Base-by-base conservation (phyloP, 1,140 invertebrate genomes). In the Acarapis woodi region DNA sequence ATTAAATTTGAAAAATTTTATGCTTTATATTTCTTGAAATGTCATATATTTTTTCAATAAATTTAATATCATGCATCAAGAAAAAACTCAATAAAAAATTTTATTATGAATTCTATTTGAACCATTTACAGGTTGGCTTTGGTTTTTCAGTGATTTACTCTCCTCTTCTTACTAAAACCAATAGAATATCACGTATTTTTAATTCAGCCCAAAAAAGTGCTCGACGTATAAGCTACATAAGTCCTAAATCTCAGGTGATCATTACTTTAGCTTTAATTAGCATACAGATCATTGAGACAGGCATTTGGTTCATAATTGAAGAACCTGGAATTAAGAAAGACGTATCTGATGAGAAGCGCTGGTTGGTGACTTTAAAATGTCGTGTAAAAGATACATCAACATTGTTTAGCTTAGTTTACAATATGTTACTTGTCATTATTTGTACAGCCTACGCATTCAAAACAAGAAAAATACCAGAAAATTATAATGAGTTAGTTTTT, bases 401-500 rank as follows among this genome's bases (percentile, higher is more conserved):
- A 43, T 51, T 69, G 8, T 48, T 69, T 14, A 66, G 64, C n/a
- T 55, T 70, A 29, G 52, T 61, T 23, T 68, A 66, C 48, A 68
- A 66, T 45, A 64, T 68, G 53, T 46, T 68, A 16, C 57, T 68
- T 16, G 67, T 68, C 44, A 59, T 64, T 31, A 56, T 61, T 20
- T 68, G 66, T 52, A 82, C 78, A 0, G 65, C 80, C 15, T 83
- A 85, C 51, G 80, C 79, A 2, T 69, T 85, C 1, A 63, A 82
- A 9, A 83, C 77, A 3, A 64, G 82, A 39, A 85, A 83, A 58
- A 87, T 87, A 44, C 82, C 82, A 0, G 82, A 87, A 57, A 78
- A 78, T 19, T 90, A 87, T 56, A 87, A 88, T 54, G 82, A 90
- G n/a, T n/a, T n/a, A n/a, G n/a, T n/a, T n/a, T n/a, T n/a, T n/a